Base-by-base conservation (phyloP, 2,888 invertebrate species). In the Rhopalosiphum nymphaeae region DNA sequence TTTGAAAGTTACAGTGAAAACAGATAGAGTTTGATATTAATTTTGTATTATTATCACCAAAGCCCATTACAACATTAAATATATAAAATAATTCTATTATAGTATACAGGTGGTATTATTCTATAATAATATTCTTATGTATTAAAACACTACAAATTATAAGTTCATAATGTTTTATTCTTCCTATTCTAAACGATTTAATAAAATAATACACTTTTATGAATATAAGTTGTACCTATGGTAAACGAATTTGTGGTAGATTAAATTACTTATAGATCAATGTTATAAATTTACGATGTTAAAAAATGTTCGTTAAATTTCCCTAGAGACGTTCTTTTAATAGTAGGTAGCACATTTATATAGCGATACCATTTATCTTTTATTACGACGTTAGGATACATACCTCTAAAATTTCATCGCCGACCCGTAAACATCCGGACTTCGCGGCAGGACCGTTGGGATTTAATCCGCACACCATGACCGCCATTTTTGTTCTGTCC, bases 341-440 rank as follows among this genome's bases (percentile, higher is more conserved):
- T 49, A 36, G 78, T 9, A 85, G 26, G n/a, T 29, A n/a, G 46
- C 25, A 67, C 29, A 49, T 88, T 88, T 53, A 36, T 56, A 88
- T n/a, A 88, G 11, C 1, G 11, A 36, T 53, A 67, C 42, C 11
- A 46, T 90, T 90, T 21, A 67, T 67, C 16, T 56, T 89, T 57
- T 89, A 46, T 46, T 67, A n/a, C 46, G 42, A 89, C 42, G 42
- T 57, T n/a, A 44, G 89, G 36, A 36, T 90, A 95, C 95, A 96
- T 95, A 98, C 98, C 97, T 99, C 99, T 78, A 99, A 96, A 95
- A 99, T 97, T 96, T 99, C 99, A 96, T 99, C 99, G 2, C 99
- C 99, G 42, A 99, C 97, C 96, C 97, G 97, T 67, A 99, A 97
- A 16, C 97, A 97, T 13, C 97, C 97, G 11, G 97, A 96, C 95